Conservation (phyloP, 2,888 invertebrate species). For the Panopea generosa region DNA sequence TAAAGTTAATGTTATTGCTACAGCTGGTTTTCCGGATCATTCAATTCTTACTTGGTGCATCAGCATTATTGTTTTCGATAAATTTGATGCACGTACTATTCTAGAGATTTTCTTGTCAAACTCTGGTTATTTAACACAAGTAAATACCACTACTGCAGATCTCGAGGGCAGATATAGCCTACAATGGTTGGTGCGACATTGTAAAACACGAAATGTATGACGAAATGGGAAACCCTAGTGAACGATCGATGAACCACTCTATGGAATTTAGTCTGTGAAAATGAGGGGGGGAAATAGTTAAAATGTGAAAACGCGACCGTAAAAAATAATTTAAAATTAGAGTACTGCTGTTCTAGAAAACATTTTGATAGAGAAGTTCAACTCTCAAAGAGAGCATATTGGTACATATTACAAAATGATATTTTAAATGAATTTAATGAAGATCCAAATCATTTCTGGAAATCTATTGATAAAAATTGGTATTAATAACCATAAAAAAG, state of each 20-base stretch:
- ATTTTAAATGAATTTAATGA: slow-evolving; percentile 8
- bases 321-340: neutral
- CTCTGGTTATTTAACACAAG: neutral
- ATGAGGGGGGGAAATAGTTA: slow-evolving; percentile 7
- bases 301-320: neutral
- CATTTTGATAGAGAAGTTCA: slow-evolving; percentile 15
- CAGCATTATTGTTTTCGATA: neutral
- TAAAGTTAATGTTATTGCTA: neutral
- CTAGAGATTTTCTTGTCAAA: slow-evolving; percentile 12
- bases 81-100: slow-evolving; percentile 10
- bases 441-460: slow-evolving; percentile 30
- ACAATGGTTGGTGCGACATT: slow-evolving; percentile 14
- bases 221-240: slow-evolving; percentile 11
- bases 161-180: slow-evolving; percentile 19
- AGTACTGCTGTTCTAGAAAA: neutral
- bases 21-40: slow-evolving; percentile 15
- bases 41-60: neutral
- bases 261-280: neutral
- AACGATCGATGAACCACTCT: neutral
- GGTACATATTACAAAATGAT: slow-evolving; percentile 20
- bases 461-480: slow-evolving; percentile 38
- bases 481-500: slow-evolving; percentile 11
- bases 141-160: slow-evolving; percentile 6
- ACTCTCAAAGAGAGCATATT: slow-evolving; percentile 3
- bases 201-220: slow-evolving; percentile 13